Conservation (phyloP, 2,888 invertebrate species). For the Prenolepis imparis region DNA sequence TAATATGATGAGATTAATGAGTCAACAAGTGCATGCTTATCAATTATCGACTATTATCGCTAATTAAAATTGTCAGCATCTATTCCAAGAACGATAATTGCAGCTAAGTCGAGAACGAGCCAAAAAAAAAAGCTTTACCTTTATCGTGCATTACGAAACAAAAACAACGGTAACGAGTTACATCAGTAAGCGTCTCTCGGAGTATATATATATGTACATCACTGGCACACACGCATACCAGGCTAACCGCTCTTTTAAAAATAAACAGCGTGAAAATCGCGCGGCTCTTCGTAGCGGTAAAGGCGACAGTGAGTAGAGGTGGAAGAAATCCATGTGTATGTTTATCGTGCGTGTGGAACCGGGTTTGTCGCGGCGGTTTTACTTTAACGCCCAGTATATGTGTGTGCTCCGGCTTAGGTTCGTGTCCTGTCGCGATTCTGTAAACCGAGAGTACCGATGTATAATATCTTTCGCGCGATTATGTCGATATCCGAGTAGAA, state of each 20-base stretch:
- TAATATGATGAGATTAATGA: background rate
- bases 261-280: conserved; percentile 67
- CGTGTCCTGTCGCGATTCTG: conserved; percentile 49
- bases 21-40: background rate
- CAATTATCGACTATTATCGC: background rate
- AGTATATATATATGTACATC: background rate
- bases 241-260: conserved; percentile 66
- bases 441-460: background rate
- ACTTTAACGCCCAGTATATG: conserved; percentile 46
- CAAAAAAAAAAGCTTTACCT: background rate
- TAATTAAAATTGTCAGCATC: background rate
- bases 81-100: background rate
- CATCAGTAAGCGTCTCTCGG: background rate
- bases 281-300: conserved; percentile 13
- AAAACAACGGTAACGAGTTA: background rate
- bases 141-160: background rate
- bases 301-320: conserved; percentile 50
- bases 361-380: conserved; percentile 74
- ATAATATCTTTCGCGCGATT: background rate
- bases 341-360: conserved; percentile 47
- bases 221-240: conserved; percentile 33
- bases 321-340: conserved; percentile 60
- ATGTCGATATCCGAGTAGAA: background rate
- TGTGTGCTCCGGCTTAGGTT: conserved; percentile 58
- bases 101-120: background rate